These are phyloP conservation scores for Malacoraja senta DNA, from an alignment of 2,797 vertebrate genomes.

Conservation along the genomic window DNA sequence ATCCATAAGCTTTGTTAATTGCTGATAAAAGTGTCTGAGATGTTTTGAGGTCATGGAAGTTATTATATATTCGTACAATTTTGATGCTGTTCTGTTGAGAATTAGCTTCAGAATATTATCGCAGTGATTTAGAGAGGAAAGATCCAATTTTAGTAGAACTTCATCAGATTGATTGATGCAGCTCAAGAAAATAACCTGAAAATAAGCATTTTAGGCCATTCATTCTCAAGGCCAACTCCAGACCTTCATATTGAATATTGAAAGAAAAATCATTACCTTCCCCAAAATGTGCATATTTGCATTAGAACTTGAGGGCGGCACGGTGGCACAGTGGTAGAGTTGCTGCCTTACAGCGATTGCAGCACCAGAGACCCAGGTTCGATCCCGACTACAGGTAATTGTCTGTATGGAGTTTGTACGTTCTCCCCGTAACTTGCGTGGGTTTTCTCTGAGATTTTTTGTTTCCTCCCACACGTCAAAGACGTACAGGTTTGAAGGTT, in stretches of 20 bases:
- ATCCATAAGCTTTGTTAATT: not conserved
- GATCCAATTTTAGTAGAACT: not conserved
- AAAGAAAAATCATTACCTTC: not conserved
- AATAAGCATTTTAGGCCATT: not conserved
- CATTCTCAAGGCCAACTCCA: not conserved
- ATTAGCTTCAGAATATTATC: not conserved
- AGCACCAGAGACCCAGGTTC: no score
- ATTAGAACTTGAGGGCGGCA: not conserved
- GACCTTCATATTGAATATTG: not conserved
- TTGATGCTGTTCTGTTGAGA: not conserved
- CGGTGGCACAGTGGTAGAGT: no score
- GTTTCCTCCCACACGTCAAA: no score
- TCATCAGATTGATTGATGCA: not conserved
- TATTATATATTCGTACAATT: not conserved
- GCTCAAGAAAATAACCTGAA: not conserved
- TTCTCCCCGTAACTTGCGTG: no score
- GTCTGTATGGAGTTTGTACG: no score
- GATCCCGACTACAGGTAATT: no score
- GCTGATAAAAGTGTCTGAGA: not conserved
- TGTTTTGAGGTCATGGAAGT: no score
- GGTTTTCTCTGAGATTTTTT: no score
- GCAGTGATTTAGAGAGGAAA: not conserved
- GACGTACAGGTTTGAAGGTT: no score
- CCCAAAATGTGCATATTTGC: not conserved
- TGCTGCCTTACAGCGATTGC: no score